A percentile compares a stretch with the other conserved stretches of the same genome.
Conservation (phyloP, 2,888 invertebrate species). For the Rhamphomyia laevipes region DNA sequence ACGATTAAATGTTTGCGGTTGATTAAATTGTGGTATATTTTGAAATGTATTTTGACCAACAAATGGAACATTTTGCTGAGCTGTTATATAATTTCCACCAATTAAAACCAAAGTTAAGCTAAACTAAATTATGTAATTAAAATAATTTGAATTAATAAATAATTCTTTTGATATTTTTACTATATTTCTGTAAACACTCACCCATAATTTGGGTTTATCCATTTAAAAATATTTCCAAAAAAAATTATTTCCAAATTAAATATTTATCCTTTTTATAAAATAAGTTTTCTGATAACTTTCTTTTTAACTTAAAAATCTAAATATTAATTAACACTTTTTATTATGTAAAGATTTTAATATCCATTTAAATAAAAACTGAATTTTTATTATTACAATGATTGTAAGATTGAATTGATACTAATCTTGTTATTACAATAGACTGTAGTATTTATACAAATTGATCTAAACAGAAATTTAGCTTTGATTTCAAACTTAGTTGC, state of each 20-base stretch:
- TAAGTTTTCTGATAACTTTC: no score
- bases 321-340: no score
- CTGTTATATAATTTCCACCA: not conserved
- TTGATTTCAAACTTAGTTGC: no score
- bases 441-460: slow-evolving; percentile 18
- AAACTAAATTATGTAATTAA: not conserved
- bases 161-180: not conserved
- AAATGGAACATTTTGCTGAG: not conserved
- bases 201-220: slow-evolving; percentile 19
- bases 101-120: not conserved
- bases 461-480: not conserved
- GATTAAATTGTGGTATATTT: slow-evolving; percentile 22
- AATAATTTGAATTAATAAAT: not conserved
- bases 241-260: no score
- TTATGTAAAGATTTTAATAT: no score
- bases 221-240: slow-evolving; percentile 5
- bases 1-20: slow-evolving; percentile 20
- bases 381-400: not conserved
- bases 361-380: no score
- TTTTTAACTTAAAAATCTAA: no score
- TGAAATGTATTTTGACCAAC: not conserved
- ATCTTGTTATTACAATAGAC: slow-evolving; percentile 16
- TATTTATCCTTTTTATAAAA: no score
- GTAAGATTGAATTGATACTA: slow-evolving; percentile 15
- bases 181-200: slow-evolving; percentile 6